Evolutionary conservation across 2,888 invertebrate species (phyloP).

Genomic region (Clusia tigrina): DNA sequence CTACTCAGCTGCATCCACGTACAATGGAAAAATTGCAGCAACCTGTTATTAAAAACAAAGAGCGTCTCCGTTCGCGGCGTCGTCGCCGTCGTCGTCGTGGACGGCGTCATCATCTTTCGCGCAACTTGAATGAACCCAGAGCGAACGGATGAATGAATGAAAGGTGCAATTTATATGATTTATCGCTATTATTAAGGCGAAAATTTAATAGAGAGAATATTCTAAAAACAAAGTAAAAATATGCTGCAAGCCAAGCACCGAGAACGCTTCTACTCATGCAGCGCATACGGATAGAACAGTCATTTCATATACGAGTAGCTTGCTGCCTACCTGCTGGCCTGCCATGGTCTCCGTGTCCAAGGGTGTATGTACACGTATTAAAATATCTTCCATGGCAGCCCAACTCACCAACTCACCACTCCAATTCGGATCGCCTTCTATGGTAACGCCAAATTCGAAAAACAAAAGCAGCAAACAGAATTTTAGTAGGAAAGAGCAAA

Average conservation of each 20-base stretch:
- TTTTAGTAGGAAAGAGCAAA: slow-evolving; percentile 27
- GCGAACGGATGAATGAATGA: slow-evolving; percentile 45
- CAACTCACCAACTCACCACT: not conserved
- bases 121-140: slow-evolving; percentile 8
- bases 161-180: slow-evolving; percentile 64
- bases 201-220: slow-evolving; percentile 29
- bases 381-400: not conserved
- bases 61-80: not conserved
- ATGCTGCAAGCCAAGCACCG: not conserved
- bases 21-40: slow-evolving; percentile 5
- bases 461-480: slow-evolving; percentile 41
- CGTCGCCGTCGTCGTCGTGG: not conserved
- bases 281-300: not conserved
- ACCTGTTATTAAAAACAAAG: slow-evolving; percentile 6
- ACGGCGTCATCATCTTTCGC: not conserved
- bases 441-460: slow-evolving; percentile 1
- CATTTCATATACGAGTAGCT: not conserved
- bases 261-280: not conserved
- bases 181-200: slow-evolving; percentile 61
- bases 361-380: too few species aligned
- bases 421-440: not conserved
- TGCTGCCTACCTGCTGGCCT: not conserved
- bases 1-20: not conserved
- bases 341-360: not conserved
- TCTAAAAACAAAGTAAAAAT: not conserved